Percentiles rank a stretch among this genome's conserved stretches.
These are phyloP conservation scores for Myotis findleyi DNA, from an alignment of 2,797 vertebrate species.

Conservation along the genomic window DNA sequence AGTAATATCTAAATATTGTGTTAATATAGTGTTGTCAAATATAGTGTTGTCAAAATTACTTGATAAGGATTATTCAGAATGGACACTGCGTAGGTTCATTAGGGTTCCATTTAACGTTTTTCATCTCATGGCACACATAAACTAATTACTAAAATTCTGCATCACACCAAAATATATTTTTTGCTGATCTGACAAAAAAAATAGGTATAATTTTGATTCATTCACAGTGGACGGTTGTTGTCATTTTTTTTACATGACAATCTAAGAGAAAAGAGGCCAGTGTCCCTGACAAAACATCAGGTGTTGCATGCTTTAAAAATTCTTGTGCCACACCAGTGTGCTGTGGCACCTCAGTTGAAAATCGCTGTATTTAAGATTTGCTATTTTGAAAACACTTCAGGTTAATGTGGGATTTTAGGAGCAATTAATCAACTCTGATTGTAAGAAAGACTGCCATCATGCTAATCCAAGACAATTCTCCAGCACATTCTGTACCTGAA, in stretches of 20 bases:
- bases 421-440: slow-evolving; percentile 22
- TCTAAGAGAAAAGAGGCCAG: not conserved
- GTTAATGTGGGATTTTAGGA: slow-evolving; percentile 19
- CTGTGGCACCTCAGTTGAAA: not conserved
- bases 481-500: slow-evolving; percentile 12
- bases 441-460: not conserved
- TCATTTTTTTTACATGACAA: not conserved
- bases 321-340: not conserved
- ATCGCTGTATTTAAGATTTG: not conserved
- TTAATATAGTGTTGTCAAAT: not conserved
- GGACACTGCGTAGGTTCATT: not conserved
- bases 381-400: not conserved
- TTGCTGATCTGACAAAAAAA: not conserved
- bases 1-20: not conserved
- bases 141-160: too few species aligned
- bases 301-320: not conserved
- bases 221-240: not conserved
- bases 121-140: too few species aligned
- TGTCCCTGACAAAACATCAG: not conserved
- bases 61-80: not conserved
- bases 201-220: not conserved
- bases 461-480: not conserved
- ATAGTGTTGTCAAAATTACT: not conserved
- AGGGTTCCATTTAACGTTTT: not conserved
- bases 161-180: not conserved